Conservation (phyloP, 2,113 vertebrate genomes). For the Tylochromis polylepis region DNA sequence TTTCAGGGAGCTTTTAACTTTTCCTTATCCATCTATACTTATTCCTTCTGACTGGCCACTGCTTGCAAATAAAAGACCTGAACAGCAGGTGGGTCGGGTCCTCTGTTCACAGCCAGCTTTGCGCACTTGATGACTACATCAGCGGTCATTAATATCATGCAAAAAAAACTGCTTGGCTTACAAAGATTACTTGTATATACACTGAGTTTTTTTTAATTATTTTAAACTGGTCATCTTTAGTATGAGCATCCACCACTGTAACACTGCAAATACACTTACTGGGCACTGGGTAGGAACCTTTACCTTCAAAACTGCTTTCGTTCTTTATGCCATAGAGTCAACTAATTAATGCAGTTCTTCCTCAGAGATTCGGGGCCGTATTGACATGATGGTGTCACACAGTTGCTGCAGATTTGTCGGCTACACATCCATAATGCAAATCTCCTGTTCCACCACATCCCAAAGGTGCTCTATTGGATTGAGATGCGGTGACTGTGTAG, state of each 20-base stretch:
- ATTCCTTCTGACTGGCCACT: not conserved
- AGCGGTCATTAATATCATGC: not conserved
- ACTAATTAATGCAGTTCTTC: not conserved
- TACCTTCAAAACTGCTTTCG: not conserved
- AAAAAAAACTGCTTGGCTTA: not conserved
- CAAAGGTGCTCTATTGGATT: fast-evolving
- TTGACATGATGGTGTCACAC: no score
- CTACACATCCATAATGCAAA: not conserved
- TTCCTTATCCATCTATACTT: fast-evolving
- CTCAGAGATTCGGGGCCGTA: not conserved
- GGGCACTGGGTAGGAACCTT: not conserved
- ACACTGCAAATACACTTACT: not conserved
- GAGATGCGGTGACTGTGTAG: not conserved
- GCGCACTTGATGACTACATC: not conserved
- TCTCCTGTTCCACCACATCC: not conserved
- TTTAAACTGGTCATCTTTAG: not conserved
- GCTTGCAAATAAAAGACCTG: not conserved
- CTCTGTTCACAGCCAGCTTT: not conserved
- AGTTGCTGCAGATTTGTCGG: no score
- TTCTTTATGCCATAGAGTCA: not conserved
- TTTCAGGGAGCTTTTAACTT: not conserved
- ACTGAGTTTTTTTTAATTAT: not conserved
- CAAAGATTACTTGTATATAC: not conserved
- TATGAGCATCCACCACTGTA: not conserved
- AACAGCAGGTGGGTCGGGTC: not conserved